These are phyloP conservation scores for Macrocentrus cingulum DNA, from an alignment of 1,140 invertebrate species.

Conservation along the genomic window DNA sequence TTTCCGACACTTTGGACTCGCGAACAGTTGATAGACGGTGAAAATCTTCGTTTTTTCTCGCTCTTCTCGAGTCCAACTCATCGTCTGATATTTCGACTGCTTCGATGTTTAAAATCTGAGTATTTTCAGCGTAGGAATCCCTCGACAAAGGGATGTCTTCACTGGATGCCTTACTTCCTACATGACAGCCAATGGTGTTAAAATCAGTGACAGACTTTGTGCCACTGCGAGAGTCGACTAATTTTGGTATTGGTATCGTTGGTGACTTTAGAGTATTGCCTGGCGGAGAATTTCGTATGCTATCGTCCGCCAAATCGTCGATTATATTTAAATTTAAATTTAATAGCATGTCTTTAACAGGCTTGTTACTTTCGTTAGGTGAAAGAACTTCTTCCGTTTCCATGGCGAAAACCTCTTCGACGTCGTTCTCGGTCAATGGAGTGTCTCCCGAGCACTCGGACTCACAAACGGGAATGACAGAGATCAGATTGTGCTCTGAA, in stretches of 20 bases:
- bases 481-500: constrained; percentile 52
- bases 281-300: constrained; percentile 36
- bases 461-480: constrained; percentile 10
- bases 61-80: neutral
- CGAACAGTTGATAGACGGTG: constrained; percentile 36
- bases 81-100: neutral
- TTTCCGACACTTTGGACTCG: constrained; percentile 78
- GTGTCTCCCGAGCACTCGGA: constrained; percentile 22
- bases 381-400: constrained; percentile 61
- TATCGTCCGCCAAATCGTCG: constrained; percentile 47
- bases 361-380: constrained; percentile 28
- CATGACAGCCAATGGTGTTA: constrained; percentile 64
- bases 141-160: constrained; percentile 41
- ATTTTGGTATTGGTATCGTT: constrained; percentile 63
- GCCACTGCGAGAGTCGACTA: constrained; percentile 47
- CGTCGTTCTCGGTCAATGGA: constrained; percentile 38
- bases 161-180: constrained; percentile 61
- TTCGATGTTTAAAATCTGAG: constrained; percentile 8
- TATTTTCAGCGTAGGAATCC: constrained; percentile 28
- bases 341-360: constrained; percentile 36
- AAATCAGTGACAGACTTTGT: constrained; percentile 58
- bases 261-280: constrained; percentile 58
- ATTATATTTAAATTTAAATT: constrained; percentile 45
- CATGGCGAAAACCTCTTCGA: constrained; percentile 61
- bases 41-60: constrained; percentile 3